phyloP scores from a whole-genome alignment of 2,113 vertebrate genomes.

The Nannospalax galili region DNA sequence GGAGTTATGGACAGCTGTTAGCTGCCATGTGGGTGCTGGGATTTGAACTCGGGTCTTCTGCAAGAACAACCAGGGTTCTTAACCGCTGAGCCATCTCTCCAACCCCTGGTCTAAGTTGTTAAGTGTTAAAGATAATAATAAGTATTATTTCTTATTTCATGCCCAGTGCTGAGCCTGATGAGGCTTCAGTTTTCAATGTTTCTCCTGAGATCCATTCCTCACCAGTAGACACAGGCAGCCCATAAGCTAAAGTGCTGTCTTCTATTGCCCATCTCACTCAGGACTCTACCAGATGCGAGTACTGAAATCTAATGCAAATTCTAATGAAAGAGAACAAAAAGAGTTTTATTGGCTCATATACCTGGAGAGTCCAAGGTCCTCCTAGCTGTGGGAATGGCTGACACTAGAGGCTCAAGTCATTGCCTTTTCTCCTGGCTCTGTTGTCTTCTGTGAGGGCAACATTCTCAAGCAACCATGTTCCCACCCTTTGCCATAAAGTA shows the following conservation, averaged over 20 bases:
- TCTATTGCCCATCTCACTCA: not conserved
- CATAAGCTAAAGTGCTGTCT: not conserved
- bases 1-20: too few species aligned
- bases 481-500: not conserved
- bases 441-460: not conserved
- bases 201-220: not conserved
- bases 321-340: not conserved
- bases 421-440: not conserved
- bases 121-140: slow-evolving; percentile 26
- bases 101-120: not conserved
- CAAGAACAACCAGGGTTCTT: too few species aligned
- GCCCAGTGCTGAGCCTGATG: not conserved
- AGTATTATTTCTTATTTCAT: not conserved
- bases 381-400: not conserved
- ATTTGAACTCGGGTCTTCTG: too few species aligned
- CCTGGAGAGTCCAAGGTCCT: not conserved
- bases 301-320: not conserved
- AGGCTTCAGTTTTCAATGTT: not conserved
- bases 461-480: not conserved
- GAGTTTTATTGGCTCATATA: not conserved
- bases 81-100: too few species aligned
- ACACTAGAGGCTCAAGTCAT: not conserved
- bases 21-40: too few species aligned
- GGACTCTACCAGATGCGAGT: not conserved
- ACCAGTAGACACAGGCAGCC: not conserved